A percentile compares a stretch with the other conserved stretches of the same genome.
Evolutionary conservation across 2,797 vertebrate genomes (phyloP).

Genomic region (Gymnoscopelus microlampas): DNA sequence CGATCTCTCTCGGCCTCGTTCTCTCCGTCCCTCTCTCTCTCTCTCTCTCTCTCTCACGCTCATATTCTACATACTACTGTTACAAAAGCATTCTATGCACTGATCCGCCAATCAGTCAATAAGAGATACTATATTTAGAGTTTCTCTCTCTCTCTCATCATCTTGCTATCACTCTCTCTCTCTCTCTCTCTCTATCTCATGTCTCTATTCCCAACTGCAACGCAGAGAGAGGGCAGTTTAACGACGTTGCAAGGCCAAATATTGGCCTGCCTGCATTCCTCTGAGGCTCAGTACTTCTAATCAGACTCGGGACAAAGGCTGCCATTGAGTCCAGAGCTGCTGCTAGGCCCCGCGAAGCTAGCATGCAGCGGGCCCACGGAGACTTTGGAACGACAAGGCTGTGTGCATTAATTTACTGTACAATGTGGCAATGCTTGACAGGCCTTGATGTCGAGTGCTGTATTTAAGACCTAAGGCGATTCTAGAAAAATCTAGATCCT

Average conservation of each 20-base stretch:
- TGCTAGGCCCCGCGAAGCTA: no score
- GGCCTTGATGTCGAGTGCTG: neutral
- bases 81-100: no score
- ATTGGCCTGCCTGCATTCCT: slow-evolving; percentile 38
- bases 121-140: no score
- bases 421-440: neutral
- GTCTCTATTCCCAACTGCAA: neutral
- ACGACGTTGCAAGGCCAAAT: slow-evolving; percentile 7
- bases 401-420: neutral
- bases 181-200: neutral
- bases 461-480: no score
- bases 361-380: neutral
- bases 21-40: no score
- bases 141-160: no score
- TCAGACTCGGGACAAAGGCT: slow-evolving; percentile 21
- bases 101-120: no score
- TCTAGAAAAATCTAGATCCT: no score
- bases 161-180: neutral
- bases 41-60: no score
- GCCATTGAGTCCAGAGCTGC: slow-evolving; percentile 14
- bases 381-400: neutral
- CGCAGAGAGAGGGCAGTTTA: neutral
- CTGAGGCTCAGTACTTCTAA: slow-evolving; percentile 1
- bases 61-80: no score
- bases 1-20: no score